Base-by-base conservation (phyloP, 2,888 invertebrate species). In the Eupithecia exiguata region DNA sequence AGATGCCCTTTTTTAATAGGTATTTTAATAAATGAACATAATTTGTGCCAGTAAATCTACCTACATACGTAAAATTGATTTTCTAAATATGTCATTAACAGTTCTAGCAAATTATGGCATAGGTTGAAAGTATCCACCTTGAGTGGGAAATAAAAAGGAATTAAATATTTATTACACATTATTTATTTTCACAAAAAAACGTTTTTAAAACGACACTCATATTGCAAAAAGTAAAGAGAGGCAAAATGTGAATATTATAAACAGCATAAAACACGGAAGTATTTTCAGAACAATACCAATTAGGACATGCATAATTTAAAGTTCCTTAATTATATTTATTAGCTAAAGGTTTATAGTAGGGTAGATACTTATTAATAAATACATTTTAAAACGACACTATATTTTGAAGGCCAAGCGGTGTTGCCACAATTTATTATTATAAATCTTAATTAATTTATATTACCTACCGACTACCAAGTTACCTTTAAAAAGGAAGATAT, bases 351-450 rank as follows among this genome's bases (percentile, higher is more conserved):
- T 25, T 86, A 85, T 74, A 43, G 5, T 43, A 49, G 6, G 49
- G 70, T 69, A 69, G 35, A 82, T 84, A 81, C 84, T 85, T 84
- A 82, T 80, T 80, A 81, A 77, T 74, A 86, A 84, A 88, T 86
- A 82, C 87, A 83, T 85, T 87, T 86, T 83, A 84, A 49, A 87
- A 90, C 91, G 89, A 91, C 88, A 92, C 93, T 92, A 92, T 89
- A 83, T 87, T 87, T 89, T 92, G 90, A 91, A 94, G 94, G 94
- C 94, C 94, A 94, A 94, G 93, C 94, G 94, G 94, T 94, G 94
- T 94, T 94, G 94, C 94, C 94, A 94, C 86, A 90, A 86, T 91
- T 84, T 68, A 83, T 85, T 86, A 85, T 66, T 61, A 67, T 67
- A 43, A 36, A 68, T 25, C 67, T 62, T 71, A 30, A 40, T n/a